These are phyloP conservation scores for Drosophila mulleri DNA, from an alignment of 2,888 invertebrate species.

Conservation along the genomic window DNA sequence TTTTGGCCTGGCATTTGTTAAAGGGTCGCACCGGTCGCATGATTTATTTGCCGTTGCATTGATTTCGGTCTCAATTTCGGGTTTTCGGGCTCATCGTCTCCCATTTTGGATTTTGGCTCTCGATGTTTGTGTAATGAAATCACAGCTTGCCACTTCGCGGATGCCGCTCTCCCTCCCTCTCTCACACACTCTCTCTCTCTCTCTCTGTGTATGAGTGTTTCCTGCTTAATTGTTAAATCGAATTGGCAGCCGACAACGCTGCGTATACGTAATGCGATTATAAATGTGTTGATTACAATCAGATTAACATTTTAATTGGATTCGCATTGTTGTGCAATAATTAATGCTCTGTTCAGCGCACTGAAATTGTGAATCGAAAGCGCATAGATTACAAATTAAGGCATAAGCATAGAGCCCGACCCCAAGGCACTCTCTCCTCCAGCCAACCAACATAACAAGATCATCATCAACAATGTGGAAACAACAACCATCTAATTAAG, in stretches of 20 bases:
- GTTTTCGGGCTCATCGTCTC: constrained; percentile 4
- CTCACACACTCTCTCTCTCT: neutral
- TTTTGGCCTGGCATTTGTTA: constrained; percentile 61
- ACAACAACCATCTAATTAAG: neutral
- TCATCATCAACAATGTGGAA: neutral
- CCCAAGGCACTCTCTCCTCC: neutral
- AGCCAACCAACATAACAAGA: neutral
- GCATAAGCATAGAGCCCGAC: neutral
- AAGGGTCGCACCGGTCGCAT: constrained; percentile 63
- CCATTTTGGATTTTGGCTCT: constrained; percentile 13
- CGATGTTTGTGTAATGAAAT: constrained; percentile 54
- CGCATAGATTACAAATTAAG: constrained; percentile 1
- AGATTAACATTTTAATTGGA: constrained; percentile 69
- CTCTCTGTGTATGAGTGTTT: constrained; percentile 1
- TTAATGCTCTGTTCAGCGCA: constrained; percentile 13
- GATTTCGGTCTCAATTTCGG: constrained; percentile 60
- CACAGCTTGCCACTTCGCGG: constrained; percentile 38
- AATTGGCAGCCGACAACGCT: constrained; percentile 44
- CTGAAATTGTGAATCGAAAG: neutral
- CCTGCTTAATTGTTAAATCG: constrained; percentile 61
- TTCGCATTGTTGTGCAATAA: constrained; percentile 41
- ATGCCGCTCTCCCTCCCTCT: neutral
- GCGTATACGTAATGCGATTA: constrained; percentile 71
- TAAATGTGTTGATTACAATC: constrained; percentile 56
- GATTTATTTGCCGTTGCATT: constrained; percentile 75